A percentile compares a stretch with the other conserved stretches of the same genome.
phyloP scores from a whole-genome alignment of 2,797 vertebrate species.

The Ctenosaura bakeri region DNA sequence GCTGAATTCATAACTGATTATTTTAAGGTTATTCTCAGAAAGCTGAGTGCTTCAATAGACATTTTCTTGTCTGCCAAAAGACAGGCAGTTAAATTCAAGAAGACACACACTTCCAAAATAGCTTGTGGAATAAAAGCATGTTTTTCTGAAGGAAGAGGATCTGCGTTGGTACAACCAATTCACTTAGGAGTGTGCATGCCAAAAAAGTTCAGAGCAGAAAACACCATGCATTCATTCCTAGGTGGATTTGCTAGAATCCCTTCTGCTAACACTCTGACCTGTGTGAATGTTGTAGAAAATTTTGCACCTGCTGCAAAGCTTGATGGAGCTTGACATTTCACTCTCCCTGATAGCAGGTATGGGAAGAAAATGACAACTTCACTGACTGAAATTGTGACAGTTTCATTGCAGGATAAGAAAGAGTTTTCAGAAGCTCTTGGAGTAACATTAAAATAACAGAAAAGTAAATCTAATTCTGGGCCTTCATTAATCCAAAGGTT shows the following conservation, averaged over 20 bases:
- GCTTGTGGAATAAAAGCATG: neutral
- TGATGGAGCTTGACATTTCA: slow-evolving; percentile 53
- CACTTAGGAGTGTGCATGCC: neutral
- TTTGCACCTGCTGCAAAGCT: slow-evolving; percentile 34
- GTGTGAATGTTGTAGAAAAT: slow-evolving; percentile 34
- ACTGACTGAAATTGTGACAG: slow-evolving; percentile 61
- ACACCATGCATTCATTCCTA: neutral
- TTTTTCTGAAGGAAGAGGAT: neutral
- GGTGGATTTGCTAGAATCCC: slow-evolving; percentile 1
- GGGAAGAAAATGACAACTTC: slow-evolving; percentile 55
- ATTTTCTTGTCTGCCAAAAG: slow-evolving; percentile 33
- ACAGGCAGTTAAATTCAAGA: neutral
- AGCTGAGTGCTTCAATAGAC: neutral
- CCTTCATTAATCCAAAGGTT: slow-evolving; percentile 57
- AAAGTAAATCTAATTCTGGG: slow-evolving; percentile 40
- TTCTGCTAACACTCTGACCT: slow-evolving; percentile 24
- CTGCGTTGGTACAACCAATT: neutral
- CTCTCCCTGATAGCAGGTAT: slow-evolving; percentile 50
- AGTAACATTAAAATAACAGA: slow-evolving; percentile 64
- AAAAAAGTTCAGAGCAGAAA: neutral
- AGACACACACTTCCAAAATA: neutral
- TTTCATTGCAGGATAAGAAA: slow-evolving; percentile 59
- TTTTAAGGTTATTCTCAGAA: neutral
- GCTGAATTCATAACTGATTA: neutral
- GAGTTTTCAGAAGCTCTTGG: slow-evolving; percentile 52